Evolutionary conservation across 1,140 invertebrate species (phyloP), one percentile per base, ranked within the genome.

Genomic region (Drosophila azteca): DNA sequence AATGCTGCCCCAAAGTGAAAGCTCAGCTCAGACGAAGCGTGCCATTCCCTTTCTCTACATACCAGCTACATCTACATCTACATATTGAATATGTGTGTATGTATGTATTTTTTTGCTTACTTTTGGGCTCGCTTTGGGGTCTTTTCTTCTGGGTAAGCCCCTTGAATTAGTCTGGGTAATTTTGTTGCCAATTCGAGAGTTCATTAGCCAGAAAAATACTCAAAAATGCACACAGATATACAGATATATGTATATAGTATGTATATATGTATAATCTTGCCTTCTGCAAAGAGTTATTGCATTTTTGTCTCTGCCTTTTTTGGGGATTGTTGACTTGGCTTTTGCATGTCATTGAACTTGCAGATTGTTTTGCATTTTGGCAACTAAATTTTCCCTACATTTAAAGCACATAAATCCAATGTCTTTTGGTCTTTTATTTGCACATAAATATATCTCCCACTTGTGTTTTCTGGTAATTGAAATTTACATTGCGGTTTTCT

Each of bases 141-240:
- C 73, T 58, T 57, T 64, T 52, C 31, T 69, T 69, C 48, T 49
- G n/a, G n/a, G 44, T 70, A 58, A 50, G 65, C 26, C 65, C 52
- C 67, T 67, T 31, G 67, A 70, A 70, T 70, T 70, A 70, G 67
- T 84, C 64, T 77, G 82, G 65, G 68, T 67, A 67, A 84, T 84
- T 87, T 81, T 77, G 81, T 77, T 84, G 81, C 77, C 81, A 84
- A 87, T 77, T 81, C 53, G 53, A 75, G 82, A 79, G 79, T 58
- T 69, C 73, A 64, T 50, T 44, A 51, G 17, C 61, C 59, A 44
- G 20, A 48, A 58, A 26, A 53, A 68, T 52, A 7, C 54, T 70
- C 6, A 20, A 49, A 11, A 39, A 15, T 48, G n/a, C 31, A 44
- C 22, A 50, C 50, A 29, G 49, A 64, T 63, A n/a, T 68, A 2